Conservation (phyloP, 2,888 invertebrate genomes). For the Mythimna lalbum region DNA sequence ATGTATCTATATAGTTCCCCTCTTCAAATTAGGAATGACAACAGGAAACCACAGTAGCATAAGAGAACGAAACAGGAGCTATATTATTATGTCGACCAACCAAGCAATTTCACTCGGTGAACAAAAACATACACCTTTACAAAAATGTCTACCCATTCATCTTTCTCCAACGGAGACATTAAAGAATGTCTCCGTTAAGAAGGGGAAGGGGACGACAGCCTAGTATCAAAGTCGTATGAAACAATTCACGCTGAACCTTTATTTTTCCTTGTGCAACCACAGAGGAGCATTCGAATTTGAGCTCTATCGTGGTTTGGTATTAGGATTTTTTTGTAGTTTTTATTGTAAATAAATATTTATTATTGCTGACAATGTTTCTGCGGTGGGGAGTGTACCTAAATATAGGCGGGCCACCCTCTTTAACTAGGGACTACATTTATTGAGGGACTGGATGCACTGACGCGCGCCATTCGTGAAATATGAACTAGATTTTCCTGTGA, state of each 20-base stretch:
- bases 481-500: conserved; percentile 52
- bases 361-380: conserved; percentile 79
- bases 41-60: conserved; percentile 84
- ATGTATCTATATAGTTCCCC: conserved; percentile 55
- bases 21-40: conserved; percentile 74
- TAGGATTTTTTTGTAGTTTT: conserved; percentile 70
- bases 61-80: conserved; percentile 81
- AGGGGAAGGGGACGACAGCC: conserved; percentile 84
- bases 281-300: conserved; percentile 68
- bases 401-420: conserved; percentile 70
- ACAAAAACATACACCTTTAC: conserved; percentile 88
- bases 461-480: conserved; percentile 66
- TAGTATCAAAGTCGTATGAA: conserved; percentile 82
- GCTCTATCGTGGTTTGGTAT: conserved; percentile 64
- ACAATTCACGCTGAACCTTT: conserved; percentile 68
- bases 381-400: conserved; percentile 73
- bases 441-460: conserved; percentile 59
- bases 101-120: conserved; percentile 85
- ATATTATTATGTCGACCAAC: conserved; percentile 82
- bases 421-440: conserved; percentile 65
- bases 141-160: conserved; percentile 89
- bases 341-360: conserved; percentile 81
- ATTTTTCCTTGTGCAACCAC: conserved; percentile 61
- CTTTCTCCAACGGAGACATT: conserved; percentile 88
- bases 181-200: conserved; percentile 88